Conservation (phyloP, 2,113 vertebrate species). For the Hemibagrus wyckioides region DNA sequence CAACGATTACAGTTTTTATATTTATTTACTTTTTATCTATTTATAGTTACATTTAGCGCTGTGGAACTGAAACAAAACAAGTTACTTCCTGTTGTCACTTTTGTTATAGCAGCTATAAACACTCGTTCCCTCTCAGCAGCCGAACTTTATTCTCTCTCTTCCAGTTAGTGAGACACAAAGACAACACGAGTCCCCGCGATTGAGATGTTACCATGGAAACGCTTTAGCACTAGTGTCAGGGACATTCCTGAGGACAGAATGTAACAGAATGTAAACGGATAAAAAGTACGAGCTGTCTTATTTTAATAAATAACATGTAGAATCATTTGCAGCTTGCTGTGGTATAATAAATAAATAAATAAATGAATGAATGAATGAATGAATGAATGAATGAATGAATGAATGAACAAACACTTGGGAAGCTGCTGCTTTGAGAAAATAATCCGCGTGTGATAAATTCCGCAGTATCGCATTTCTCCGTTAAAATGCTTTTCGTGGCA, state of each 20-base stretch:
- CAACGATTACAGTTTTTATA: not conserved
- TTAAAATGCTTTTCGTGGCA: not conserved
- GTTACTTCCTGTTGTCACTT: not conserved
- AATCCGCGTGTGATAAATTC: not conserved
- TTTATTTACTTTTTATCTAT: not conserved
- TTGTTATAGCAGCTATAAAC: not conserved
- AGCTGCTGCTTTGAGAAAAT: not conserved
- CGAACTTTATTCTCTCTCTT: not conserved
- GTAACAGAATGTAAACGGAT: not conserved
- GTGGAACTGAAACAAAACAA: not conserved
- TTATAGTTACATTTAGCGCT: not conserved
- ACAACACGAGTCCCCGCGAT: not conserved
- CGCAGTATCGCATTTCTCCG: not conserved
- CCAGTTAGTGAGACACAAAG: not conserved
- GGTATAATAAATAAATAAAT: too few relatives aligned
- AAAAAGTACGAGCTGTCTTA: not conserved
- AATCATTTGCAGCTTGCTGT: too few relatives aligned
- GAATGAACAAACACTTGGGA: not conserved
- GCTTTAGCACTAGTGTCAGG: not conserved
- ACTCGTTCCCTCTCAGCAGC: not conserved
- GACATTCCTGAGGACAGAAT: not conserved
- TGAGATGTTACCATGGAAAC: not conserved
- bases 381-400: too few relatives aligned
- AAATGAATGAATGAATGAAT: too few relatives aligned
- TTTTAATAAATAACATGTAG: too few relatives aligned